phyloP scores from a whole-genome alignment of 2,888 invertebrate genomes.

The Ariolimax columbianus region DNA sequence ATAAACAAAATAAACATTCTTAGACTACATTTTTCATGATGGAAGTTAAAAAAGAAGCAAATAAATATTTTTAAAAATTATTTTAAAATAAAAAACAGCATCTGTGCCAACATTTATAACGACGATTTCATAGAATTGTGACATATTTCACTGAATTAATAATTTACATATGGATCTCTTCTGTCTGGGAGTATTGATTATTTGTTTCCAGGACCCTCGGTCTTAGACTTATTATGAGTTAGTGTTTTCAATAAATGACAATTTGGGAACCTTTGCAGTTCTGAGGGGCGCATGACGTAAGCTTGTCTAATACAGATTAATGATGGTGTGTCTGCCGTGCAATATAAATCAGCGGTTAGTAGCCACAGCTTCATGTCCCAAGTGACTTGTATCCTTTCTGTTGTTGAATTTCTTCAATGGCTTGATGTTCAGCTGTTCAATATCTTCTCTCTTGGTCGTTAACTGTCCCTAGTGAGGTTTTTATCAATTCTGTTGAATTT shows the following conservation, averaged over 20 bases:
- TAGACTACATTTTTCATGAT: no score
- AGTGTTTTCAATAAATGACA: not conserved
- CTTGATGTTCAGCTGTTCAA: no score
- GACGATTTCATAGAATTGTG: not conserved
- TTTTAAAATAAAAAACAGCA: no score
- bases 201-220: not conserved
- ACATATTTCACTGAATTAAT: constrained; percentile 3
- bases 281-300: not conserved
- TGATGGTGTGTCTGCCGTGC: not conserved
- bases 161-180: not conserved
- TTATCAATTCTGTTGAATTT: no score
- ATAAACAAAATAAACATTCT: no score
- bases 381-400: no score
- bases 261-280: not conserved
- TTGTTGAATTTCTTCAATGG: no score
- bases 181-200: constrained; percentile 1
- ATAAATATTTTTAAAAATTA: no score
- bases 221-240: not conserved
- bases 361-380: no score
- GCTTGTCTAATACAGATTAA: not conserved
- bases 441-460: no score
- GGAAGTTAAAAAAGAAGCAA: no score
- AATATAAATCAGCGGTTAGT: not conserved
- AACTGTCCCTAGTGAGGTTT: no score
- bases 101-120: not conserved